Evolutionary conservation across 1,140 invertebrate species (phyloP).

Genomic region (Drosophila albomicans): DNA sequence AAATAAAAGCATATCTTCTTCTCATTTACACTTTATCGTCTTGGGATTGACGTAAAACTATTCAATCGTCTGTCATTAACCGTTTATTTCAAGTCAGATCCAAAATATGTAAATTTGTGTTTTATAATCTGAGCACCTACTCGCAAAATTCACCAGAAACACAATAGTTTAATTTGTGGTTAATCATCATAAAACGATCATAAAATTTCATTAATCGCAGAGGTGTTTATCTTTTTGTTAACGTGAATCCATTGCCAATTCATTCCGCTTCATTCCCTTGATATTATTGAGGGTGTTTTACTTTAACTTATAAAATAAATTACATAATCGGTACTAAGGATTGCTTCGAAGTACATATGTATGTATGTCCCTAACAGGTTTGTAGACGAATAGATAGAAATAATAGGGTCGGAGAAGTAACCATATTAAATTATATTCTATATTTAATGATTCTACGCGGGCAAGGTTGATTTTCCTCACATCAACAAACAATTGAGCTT

Average conservation of each 20-base stretch:
- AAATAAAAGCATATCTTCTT: too few species aligned
- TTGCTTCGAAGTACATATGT: too few species aligned
- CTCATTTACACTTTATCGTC: too few species aligned
- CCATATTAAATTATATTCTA: slow-evolving; percentile 28
- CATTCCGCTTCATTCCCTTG: neutral
- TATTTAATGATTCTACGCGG: slow-evolving; percentile 15
- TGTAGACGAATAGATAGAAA: too few species aligned
- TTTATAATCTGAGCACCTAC: slow-evolving; percentile 49
- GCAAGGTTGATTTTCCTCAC: neutral
- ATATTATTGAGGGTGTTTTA: too few species aligned
- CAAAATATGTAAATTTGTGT: neutral
- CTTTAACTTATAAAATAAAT: too few species aligned
- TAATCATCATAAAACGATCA: slow-evolving; percentile 51
- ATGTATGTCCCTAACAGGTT: too few species aligned
- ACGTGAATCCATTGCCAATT: slow-evolving; percentile 63
- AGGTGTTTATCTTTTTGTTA: slow-evolving; percentile 56
- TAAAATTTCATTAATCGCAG: slow-evolving; percentile 4
- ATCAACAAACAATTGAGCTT: slow-evolving; percentile 64
- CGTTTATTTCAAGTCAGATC: too few species aligned
- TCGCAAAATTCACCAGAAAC: slow-evolving; percentile 14
- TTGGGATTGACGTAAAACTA: too few species aligned
- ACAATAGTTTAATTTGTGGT: slow-evolving; percentile 51
- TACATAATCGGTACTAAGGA: too few species aligned
- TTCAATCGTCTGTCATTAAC: too few species aligned
- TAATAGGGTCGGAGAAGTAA: neutral